phyloP scores from a whole-genome alignment of 37 sponge, comb jelly and placozoan genomes.

The Beroe ovata region DNA sequence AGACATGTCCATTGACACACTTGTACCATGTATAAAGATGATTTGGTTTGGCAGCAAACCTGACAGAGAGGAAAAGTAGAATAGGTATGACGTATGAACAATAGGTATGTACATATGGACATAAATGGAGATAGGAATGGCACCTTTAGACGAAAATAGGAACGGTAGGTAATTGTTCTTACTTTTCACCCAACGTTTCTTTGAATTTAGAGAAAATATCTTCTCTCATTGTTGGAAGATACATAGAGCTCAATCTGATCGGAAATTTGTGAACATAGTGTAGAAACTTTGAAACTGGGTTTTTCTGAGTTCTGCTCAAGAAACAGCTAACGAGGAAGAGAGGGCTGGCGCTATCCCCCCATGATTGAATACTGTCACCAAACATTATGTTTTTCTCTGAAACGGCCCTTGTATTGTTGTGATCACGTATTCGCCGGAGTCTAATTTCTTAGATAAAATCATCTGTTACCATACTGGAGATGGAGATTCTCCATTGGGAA shows the following conservation, averaged over 20 bases:
- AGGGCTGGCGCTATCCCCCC: background rate
- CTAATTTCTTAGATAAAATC: no score
- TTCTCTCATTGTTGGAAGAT: constrained; percentile 35
- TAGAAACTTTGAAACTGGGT: constrained; percentile 14
- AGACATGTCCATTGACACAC: constrained; percentile 12
- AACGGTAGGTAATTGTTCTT: no score
- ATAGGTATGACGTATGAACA: background rate
- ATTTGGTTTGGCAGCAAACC: constrained; percentile 16
- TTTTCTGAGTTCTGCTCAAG: background rate
- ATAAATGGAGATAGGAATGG: no score
- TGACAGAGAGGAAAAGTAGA: background rate
- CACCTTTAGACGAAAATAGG: no score
- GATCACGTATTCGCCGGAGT: no score
- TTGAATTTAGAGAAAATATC: constrained; percentile 19
- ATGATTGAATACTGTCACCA: background rate
- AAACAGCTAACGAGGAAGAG: background rate
- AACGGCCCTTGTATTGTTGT: no score
- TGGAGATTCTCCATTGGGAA: no score
- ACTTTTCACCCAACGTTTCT: constrained; percentile 40
- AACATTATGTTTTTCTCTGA: background rate
- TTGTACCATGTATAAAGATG: constrained; percentile 50
- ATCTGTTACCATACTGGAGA: no score
- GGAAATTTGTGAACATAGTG: constrained; percentile 6
- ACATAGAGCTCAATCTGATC: background rate
- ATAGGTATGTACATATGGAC: background rate